phyloP scores from a whole-genome alignment of 2,113 vertebrate genomes.

The Pungitius pungitius region DNA sequence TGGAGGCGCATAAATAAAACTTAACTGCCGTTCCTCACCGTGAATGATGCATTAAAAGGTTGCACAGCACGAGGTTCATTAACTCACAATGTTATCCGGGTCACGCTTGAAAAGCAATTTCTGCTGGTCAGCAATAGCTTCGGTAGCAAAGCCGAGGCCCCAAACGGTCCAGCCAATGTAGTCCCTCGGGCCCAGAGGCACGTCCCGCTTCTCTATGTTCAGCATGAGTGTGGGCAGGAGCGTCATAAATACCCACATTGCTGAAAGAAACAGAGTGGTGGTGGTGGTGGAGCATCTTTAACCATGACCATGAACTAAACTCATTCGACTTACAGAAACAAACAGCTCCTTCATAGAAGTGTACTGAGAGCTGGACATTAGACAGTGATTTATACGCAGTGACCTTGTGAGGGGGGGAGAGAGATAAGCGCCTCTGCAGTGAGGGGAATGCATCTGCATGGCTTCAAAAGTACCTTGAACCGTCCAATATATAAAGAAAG shows the following conservation, averaged over 20 bases:
- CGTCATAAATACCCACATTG: constrained; percentile 84
- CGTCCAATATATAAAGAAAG: constrained; percentile 85
- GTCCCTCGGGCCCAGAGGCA: constrained; percentile 79
- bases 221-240: constrained; percentile 85
- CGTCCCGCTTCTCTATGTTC: constrained; percentile 75
- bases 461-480: constrained; percentile 79
- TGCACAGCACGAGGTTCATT: not conserved
- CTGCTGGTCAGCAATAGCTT: constrained; percentile 84
- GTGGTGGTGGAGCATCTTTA: not conserved
- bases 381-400: constrained; percentile 52
- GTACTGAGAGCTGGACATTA: constrained; percentile 23
- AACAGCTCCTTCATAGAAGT: constrained; percentile 7
- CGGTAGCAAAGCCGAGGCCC: constrained; percentile 79
- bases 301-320: constrained; percentile 11
- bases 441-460: constrained; percentile 3
- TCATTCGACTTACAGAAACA: not conserved
- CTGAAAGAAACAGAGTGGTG: constrained; percentile 52
- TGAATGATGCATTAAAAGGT: constrained; percentile 4
- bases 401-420: not conserved
- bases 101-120: constrained; percentile 83
- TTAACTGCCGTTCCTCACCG: not conserved
- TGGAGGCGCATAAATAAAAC: constrained; percentile 42
- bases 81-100: constrained; percentile 81
- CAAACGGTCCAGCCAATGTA: constrained; percentile 82
- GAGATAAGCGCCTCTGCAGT: not conserved